Conservation (phyloP, 2,113 vertebrate genomes). For the Steatornis caripensis region DNA sequence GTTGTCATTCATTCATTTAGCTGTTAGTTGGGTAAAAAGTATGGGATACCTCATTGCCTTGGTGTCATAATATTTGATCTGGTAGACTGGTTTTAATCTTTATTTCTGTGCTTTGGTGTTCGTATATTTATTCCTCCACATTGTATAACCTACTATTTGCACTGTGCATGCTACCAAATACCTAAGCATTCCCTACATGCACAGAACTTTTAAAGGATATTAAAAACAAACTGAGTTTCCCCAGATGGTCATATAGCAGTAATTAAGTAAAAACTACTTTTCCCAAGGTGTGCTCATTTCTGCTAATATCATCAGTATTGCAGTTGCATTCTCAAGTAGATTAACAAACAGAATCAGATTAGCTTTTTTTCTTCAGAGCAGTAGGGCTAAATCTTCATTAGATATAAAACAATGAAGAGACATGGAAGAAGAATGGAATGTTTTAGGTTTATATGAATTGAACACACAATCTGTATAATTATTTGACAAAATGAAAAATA, state of each 20-base stretch:
- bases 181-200: background rate
- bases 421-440: background rate
- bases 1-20: background rate
- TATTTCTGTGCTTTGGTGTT: background rate
- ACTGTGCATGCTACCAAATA: background rate
- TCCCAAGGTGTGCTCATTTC: conserved; percentile 38
- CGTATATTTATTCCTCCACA: background rate
- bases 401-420: background rate
- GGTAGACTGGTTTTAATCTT: background rate
- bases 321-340: background rate
- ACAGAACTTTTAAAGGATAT: background rate
- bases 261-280: conserved; percentile 38
- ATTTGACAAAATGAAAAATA: background rate
- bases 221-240: conserved; percentile 16
- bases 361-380: conserved; percentile 6
- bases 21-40: background rate
- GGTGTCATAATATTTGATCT: background rate
- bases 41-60: background rate
- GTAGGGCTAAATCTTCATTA: background rate
- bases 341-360: background rate
- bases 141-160: background rate
- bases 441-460: background rate
- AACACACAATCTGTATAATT: fast-evolving
- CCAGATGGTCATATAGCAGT: background rate
- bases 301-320: conserved; percentile 1